A percentile compares a stretch with the other conserved stretches of the same genome.
Evolutionary conservation across 64 coral and sea anemone species (phyloP).

Genomic region (Montipora sp.): DNA sequence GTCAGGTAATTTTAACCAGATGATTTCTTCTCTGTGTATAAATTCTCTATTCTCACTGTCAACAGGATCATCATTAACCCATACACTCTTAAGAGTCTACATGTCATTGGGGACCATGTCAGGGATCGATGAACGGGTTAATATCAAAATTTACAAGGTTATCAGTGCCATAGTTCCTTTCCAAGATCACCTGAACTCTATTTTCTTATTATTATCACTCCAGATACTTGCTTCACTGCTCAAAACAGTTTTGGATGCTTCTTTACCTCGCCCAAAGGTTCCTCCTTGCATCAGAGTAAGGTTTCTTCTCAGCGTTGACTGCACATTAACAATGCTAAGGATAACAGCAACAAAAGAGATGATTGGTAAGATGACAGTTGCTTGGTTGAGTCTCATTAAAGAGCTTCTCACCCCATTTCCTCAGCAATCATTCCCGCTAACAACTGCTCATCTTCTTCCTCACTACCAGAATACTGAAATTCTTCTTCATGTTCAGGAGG

Average conservation of each 20-base stretch:
- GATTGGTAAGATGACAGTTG: too few relatives aligned
- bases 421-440: conserved; percentile 95
- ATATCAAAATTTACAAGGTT: too few relatives aligned
- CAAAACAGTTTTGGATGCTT: background rate
- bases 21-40: too few relatives aligned
- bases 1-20: too few relatives aligned
- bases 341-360: background rate
- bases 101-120: too few relatives aligned
- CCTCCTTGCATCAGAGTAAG: conserved; percentile 98
- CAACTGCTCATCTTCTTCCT: conserved; percentile 96
- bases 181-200: too few relatives aligned
- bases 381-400: background rate
- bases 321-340: conserved; percentile 68
- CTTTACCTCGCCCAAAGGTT: conserved; percentile 81
- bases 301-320: conserved; percentile 95
- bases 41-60: too few relatives aligned
- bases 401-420: conserved; percentile 88
- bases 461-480: conserved; percentile 95
- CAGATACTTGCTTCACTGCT: background rate
- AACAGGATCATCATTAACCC: too few relatives aligned
- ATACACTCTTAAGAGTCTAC: too few relatives aligned
- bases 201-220: background rate
- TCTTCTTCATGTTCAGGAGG: conserved; percentile 90
- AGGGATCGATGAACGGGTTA: too few relatives aligned
- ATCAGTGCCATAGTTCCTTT: too few relatives aligned